Evolutionary conservation across 1,140 invertebrate species (phyloP), one percentile per base, ranked within the genome.

Genomic region (Ceratitis capitata): DNA sequence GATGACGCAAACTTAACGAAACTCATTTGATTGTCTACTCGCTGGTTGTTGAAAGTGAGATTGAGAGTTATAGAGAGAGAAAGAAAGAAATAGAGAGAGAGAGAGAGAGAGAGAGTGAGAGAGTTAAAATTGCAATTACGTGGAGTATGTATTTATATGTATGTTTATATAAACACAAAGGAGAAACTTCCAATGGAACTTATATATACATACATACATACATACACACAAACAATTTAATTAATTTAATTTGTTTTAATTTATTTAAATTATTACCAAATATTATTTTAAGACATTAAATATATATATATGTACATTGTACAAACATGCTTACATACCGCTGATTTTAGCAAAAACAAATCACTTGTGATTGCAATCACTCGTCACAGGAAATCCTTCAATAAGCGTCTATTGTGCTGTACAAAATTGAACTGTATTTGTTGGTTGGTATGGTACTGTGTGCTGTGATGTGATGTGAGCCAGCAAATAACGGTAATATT

Each of bases 1-100:
- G 7, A 23, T 42, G n/a, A 32, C 23, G 39, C 7, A 45, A 78
- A 78, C 69, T 78, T 78, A 78, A 78, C 69, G 69, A 78, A 78
- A 45, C 69, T 12, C 16, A 35, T 78, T 45, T 39, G 39, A 23
- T 1, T n/a, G 6, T n/a, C 9, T 78, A 45, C n/a, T 23, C 32
- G n/a, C 69, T 6, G 19, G 0, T 2, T 74, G 19, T 12, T 74
- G n/a, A 23, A 6, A 7, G 58, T 9, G 26, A 6, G 4, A 61
- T 10, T 32, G 58, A 61, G 58, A 78, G 14, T 78, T 47, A 7
- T 29, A 61, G 29, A 61, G 56, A 26, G 51, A 53, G 51, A 19
- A 53, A 19, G 51, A 4, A 10, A 19, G 51, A 19, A 19, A 16
- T 61, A 16, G n/a, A 61, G 10, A 26, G n/a, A 26, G 53, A n/a